These are phyloP conservation scores for Pagrus major DNA, from an alignment of 2,113 vertebrate genomes.

Conservation along the genomic window DNA sequence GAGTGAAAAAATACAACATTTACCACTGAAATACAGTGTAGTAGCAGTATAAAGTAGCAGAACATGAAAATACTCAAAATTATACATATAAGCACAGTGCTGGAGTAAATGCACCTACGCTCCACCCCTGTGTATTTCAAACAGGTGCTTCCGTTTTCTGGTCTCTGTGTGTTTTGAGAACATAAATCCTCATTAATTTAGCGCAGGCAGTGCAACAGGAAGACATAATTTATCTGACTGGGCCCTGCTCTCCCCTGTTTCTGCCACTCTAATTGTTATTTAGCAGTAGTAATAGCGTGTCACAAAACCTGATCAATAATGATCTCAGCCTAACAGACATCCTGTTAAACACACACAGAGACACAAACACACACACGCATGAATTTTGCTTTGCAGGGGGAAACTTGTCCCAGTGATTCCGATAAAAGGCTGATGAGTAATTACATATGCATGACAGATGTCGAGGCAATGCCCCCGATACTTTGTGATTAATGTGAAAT, in stretches of 20 bases:
- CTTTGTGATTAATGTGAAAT: constrained; percentile 72
- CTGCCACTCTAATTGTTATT: constrained; percentile 69
- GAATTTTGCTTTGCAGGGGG: constrained; percentile 24
- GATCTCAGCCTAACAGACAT: constrained; percentile 49
- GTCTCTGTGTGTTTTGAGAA: constrained; percentile 31
- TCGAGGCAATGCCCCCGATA: constrained; percentile 59
- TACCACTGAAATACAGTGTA: not conserved
- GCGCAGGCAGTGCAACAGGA: constrained; percentile 48
- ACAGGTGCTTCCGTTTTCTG: constrained; percentile 57
- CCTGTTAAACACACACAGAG: not conserved
- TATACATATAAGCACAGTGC: not conserved
- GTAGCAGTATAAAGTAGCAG: not conserved
- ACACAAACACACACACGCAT: not conserved
- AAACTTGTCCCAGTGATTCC: constrained; percentile 53
- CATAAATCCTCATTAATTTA: constrained; percentile 70
- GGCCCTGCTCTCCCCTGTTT: constrained; percentile 37
- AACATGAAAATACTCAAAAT: not conserved
- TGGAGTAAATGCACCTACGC: constrained; percentile 2
- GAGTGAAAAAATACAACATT: not conserved
- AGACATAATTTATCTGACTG: constrained; percentile 54
- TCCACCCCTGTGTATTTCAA: constrained; percentile 10
- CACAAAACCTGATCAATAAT: constrained; percentile 74
- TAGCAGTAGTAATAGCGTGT: constrained; percentile 67
- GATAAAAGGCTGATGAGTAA: constrained; percentile 62
- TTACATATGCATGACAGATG: constrained; percentile 74